phyloP scores from a whole-genome alignment of 2,888 invertebrate genomes.

The Agrotis puta region DNA sequence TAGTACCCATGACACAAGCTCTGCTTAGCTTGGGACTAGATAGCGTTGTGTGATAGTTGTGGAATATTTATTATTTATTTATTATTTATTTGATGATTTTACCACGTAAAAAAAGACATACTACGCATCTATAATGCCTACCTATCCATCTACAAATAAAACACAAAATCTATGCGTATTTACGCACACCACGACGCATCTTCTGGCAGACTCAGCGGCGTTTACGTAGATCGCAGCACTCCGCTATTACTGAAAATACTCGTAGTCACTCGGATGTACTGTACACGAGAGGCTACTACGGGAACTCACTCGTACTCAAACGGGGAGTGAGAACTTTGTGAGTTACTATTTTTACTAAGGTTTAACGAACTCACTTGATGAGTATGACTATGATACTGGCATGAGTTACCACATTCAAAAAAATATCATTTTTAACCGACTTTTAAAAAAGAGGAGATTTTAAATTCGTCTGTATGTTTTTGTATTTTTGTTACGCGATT shows the following conservation, averaged over 20 bases:
- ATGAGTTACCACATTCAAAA: too few relatives aligned
- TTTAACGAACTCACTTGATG: background rate
- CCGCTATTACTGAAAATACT: constrained; percentile 86
- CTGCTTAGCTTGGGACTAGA: too few relatives aligned
- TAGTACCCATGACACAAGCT: too few relatives aligned
- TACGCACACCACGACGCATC: constrained; percentile 74
- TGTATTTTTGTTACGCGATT: too few relatives aligned
- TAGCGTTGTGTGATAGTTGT: too few relatives aligned
- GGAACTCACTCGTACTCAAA: constrained; percentile 3
- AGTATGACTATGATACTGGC: too few relatives aligned
- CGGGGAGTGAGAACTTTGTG: background rate
- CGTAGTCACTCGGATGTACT: constrained; percentile 59
- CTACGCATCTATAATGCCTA: constrained; percentile 23
- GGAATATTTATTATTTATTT: too few relatives aligned
- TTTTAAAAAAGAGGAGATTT: too few relatives aligned
- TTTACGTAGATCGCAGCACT: constrained; percentile 85
- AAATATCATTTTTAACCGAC: too few relatives aligned
- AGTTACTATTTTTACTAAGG: constrained; percentile 3
- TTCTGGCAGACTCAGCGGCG: constrained; percentile 88
- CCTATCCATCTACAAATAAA: constrained; percentile 16
- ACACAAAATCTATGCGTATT: constrained; percentile 70
- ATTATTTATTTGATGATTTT: too few relatives aligned
- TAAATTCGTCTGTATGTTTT: too few relatives aligned
- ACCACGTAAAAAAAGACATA: too few relatives aligned
- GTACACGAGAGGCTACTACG: constrained; percentile 52